These are phyloP conservation scores for Hymenochirus boettgeri DNA, from an alignment of 2,113 vertebrate genomes.

Conservation along the genomic window DNA sequence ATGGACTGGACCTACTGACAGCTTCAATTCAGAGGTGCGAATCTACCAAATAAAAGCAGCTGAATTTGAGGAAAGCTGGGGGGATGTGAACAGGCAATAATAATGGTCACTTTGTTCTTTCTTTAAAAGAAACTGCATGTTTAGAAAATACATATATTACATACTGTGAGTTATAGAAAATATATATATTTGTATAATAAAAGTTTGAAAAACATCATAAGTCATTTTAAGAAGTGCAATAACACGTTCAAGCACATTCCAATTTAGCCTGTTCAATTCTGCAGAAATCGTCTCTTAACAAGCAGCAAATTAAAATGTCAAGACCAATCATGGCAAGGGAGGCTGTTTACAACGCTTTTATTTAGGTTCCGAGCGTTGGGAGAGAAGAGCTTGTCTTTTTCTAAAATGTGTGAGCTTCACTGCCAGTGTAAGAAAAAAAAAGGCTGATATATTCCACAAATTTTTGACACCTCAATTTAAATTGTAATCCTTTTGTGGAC, in stretches of 20 bases:
- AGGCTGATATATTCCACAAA: constrained; percentile 31
- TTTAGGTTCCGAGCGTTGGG: constrained; percentile 45
- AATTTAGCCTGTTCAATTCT: constrained; percentile 49
- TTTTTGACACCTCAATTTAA: constrained; percentile 43
- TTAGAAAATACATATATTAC: not conserved
- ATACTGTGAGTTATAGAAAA: not conserved
- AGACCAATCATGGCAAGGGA: constrained; percentile 52
- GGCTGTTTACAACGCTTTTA: constrained; percentile 52
- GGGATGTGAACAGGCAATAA: not conserved
- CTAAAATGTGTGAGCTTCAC: constrained; percentile 40
- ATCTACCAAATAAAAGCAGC: no score
- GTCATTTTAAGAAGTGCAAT: constrained; percentile 37
- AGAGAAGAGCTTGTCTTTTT: constrained; percentile 36
- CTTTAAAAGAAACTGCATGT: not conserved
- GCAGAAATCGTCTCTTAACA: constrained; percentile 57
- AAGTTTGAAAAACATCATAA: constrained; percentile 43
- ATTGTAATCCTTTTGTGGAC: constrained; percentile 39
- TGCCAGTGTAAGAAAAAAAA: constrained; percentile 38
- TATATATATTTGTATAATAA: constrained; percentile 7
- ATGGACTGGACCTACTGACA: no score
- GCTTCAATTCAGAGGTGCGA: no score
- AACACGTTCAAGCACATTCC: constrained; percentile 48
- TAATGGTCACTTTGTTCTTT: not conserved
- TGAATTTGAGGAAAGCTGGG: not conserved
- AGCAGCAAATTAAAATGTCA: constrained; percentile 60